Base-by-base conservation (phyloP, 2,797 vertebrate genomes). In the Paedocypris micromegethes region DNA sequence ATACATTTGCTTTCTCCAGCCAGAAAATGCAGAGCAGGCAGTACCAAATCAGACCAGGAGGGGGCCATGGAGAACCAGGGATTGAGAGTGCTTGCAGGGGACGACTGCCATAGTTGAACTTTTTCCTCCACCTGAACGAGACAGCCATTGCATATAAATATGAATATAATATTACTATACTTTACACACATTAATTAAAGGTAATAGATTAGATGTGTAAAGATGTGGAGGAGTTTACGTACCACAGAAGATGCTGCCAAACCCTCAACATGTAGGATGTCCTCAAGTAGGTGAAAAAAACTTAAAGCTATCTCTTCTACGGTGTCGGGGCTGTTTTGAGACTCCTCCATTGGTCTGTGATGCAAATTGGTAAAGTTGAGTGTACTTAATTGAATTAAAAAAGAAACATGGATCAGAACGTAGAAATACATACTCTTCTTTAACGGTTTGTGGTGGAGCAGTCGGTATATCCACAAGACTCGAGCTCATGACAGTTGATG, bases 21-120 rank as follows among this genome's bases (percentile, higher is more conserved):
- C 72, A 99, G 88, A 84, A 97, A 98, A 75, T 96, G 93, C 72
- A 99, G 83, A 5, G 93, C 93, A 2, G 94, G 91, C 59, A 94
- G 84, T 75, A 94, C 92, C 83, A 97, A 80, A 73, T 99, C 97
- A 0, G 93, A 95, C 97, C 97, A 99, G 81, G 93, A 97, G 7
- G 93, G 80, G 59, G 90, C 90, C 6, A 85, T 88, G 45, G 94
- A 94, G 82, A 96, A 99, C 96, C 96, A 98, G 42, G 82, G 86
- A 60, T 97, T 98, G 72, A 96, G 90, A 4, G 94, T 90, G 50
- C 95, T 96, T 64, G 94, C 93, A 9, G 96, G 92, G 73, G 92
- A 96, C 0, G 87, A 86, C 65, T 99, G 97, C 97, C 97, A 99
- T 9, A 93, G 88, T 1, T 94, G 90, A 58, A 98, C 89, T 71